phyloP scores from a whole-genome alignment of 1,140 invertebrate genomes.

The Leptoteleia sp. region DNA sequence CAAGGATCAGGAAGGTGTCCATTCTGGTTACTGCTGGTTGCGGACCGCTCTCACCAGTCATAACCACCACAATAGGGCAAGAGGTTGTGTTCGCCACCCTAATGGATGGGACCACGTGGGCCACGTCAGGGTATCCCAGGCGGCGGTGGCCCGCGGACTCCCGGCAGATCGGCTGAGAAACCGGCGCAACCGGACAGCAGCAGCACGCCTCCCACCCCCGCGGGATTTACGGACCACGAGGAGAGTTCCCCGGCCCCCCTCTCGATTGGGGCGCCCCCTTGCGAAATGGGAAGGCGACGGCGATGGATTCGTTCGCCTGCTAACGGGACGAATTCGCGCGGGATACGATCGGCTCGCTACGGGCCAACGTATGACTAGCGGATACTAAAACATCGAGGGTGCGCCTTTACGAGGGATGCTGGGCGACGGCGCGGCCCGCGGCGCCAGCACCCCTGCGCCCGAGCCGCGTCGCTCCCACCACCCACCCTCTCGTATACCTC shows the following conservation, averaged over 20 bases:
- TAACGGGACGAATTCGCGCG: conserved; percentile 32
- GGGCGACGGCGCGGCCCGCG: conserved; percentile 80
- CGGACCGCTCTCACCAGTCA: background rate
- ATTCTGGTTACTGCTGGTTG: conserved; percentile 65
- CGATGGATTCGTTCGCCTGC: background rate
- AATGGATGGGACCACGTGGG: conserved; percentile 35
- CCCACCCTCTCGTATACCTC: conserved; percentile 10
- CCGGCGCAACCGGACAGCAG: no score
- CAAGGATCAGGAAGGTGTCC: conserved; percentile 83
- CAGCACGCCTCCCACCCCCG: no score
- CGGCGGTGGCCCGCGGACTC: background rate
- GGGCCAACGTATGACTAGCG: conserved; percentile 80
- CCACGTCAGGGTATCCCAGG: conserved; percentile 4
- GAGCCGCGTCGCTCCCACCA: conserved; percentile 58
- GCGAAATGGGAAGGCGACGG: no score
- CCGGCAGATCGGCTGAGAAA: background rate
- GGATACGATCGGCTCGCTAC: conserved; percentile 72
- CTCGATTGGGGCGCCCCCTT: no score
- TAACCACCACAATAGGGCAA: no score
- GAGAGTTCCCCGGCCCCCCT: background rate
- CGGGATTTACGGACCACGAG: background rate
- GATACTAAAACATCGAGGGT: conserved; percentile 76
- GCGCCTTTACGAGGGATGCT: conserved; percentile 80
- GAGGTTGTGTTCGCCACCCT: conserved; percentile 10
- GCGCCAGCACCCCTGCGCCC: conserved; percentile 74